Conservation (phyloP, 2,888 invertebrate genomes). For the Drepana falcataria region DNA sequence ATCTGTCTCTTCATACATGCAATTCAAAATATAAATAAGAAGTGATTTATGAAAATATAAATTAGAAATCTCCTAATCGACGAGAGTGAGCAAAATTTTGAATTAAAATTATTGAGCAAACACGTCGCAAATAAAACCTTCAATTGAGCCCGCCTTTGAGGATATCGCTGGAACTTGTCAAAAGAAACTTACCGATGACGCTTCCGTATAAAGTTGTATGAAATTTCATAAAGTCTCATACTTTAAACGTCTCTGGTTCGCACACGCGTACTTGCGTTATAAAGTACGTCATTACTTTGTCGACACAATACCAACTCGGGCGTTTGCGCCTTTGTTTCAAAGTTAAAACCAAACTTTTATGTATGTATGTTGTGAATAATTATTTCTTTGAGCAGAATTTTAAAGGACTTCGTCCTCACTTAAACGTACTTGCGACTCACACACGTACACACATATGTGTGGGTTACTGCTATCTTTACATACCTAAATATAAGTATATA, state of each 20-base stretch:
- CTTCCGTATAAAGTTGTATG: constrained; percentile 25
- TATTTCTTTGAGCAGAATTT: not conserved
- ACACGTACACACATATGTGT: too few relatives aligned
- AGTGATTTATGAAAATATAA: too few relatives aligned
- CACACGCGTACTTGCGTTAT: constrained; percentile 14
- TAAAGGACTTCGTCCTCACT: not conserved
- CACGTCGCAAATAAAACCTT: constrained; percentile 16
- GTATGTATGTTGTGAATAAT: not conserved
- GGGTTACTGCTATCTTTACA: too few relatives aligned
- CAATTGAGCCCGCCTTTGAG: constrained; percentile 27
- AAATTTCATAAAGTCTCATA: constrained; percentile 32
- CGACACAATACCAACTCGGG: constrained; percentile 12
- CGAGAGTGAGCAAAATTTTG: too few relatives aligned
- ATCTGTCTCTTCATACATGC: too few relatives aligned
- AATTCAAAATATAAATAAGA: too few relatives aligned
- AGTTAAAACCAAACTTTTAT: constrained; percentile 14
- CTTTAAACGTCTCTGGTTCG: constrained; percentile 26
- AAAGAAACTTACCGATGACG: constrained; percentile 44
- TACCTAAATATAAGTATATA: too few relatives aligned
- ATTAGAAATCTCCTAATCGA: too few relatives aligned
- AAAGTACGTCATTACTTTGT: constrained; percentile 18
- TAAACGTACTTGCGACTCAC: too few relatives aligned
- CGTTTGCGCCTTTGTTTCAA: constrained; percentile 16
- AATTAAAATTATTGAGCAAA: constrained; percentile 5
- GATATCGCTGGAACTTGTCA: constrained; percentile 39